Base-by-base conservation (phyloP, 2,797 vertebrate species). In the Acanthurus leucopareius region DNA sequence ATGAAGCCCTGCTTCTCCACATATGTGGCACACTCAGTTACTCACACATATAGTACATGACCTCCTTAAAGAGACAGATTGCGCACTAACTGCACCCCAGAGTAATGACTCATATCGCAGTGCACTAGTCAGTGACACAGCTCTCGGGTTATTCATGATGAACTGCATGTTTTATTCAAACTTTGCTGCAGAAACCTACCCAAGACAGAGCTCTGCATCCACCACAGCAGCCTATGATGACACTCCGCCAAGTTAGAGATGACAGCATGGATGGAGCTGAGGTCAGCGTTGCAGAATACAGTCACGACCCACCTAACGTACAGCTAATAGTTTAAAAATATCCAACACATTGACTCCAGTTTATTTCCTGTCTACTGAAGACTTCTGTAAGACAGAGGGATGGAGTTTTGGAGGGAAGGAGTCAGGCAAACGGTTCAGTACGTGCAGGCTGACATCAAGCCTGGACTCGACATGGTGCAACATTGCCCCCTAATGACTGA, bases 401-500 rank as follows among this genome's bases (percentile, higher is more conserved):
- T 77, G 72, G 73, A 69, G 78, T 79, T 91, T 89, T 86, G 77
- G 87, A 86, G 84, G 77, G 83, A 84, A 85, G 64, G 52, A 83
- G 61, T 59, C 53, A 42, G 59, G 38, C 75, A 65, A 38, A 82
- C 51, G 35, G 80, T 62, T 72, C 49, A 42, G 28, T 74, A 54
- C 4, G 14, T 72, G 57, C 70, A 81, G 54, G 20, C 14, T 47
- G 13, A 49, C 48, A 45, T 25, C 1, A 6, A 16, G 54, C 2
- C 51, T 14, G 13, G 38, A 5, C 35, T 51, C 28, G 60, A 2
- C 9, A 25, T 84, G 81, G 82, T 74, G 78, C 90, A 89, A 92
- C 89, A 94, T 86, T 89, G 93, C 91, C 93, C 88, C 87, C 94
- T 80, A 56, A 83, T 80, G 94, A 68, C 20, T n/a, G 0, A 47